Evolutionary conservation across 2,888 invertebrate species (phyloP).

Genomic region (Mythimna lalbum): DNA sequence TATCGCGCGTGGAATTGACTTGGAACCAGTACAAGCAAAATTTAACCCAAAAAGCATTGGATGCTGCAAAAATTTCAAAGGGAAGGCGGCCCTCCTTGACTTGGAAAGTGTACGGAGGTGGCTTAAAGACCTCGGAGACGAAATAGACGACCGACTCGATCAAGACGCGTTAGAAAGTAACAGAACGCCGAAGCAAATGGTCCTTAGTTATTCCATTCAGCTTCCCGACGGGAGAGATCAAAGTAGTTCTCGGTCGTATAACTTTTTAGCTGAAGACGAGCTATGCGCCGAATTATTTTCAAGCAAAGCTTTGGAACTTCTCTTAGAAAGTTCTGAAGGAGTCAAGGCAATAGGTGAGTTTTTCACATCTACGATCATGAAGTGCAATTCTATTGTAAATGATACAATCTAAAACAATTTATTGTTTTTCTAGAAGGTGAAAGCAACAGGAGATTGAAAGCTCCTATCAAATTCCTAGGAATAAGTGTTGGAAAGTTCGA

Average conservation of each 20-base stretch:
- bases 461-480: slow-evolving; percentile 93
- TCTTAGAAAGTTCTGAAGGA: slow-evolving; percentile 91
- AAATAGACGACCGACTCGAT: slow-evolving; percentile 95
- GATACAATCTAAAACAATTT: no score
- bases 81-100: slow-evolving; percentile 93
- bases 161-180: slow-evolving; percentile 96
- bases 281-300: slow-evolving; percentile 93
- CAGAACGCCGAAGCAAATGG: slow-evolving; percentile 94
- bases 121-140: slow-evolving; percentile 95
- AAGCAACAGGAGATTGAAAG: slow-evolving; percentile 79
- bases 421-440: slow-evolving; percentile 78
- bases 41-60: slow-evolving; percentile 98
- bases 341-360: slow-evolving; percentile 77
- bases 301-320: slow-evolving; percentile 92
- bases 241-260: slow-evolving; percentile 92
- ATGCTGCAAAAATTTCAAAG: slow-evolving; percentile 98
- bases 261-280: slow-evolving; percentile 90
- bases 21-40: slow-evolving; percentile 96
- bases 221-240: slow-evolving; percentile 89
- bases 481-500: slow-evolving; percentile 96
- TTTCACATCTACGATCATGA: neutral
- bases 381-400: no score
- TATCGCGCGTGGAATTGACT: slow-evolving; percentile 96
- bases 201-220: slow-evolving; percentile 93
- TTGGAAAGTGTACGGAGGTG: slow-evolving; percentile 94